These are phyloP conservation scores for Elaeidobius kamerunicus DNA, from an alignment of 2,888 invertebrate genomes.

Conservation along the genomic window DNA sequence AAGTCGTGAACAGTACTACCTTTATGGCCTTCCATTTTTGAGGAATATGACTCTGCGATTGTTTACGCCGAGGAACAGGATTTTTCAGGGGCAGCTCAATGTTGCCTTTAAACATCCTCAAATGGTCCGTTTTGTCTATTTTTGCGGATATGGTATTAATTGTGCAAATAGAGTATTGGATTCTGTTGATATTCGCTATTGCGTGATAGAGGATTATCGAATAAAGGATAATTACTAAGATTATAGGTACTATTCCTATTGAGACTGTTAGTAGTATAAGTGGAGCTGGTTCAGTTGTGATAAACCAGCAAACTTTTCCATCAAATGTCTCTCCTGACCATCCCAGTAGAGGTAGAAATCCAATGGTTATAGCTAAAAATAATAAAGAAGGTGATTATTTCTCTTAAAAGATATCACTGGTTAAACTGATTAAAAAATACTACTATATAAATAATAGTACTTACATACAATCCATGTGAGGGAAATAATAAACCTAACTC, in stretches of 20 bases:
- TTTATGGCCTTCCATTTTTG: slow-evolving; percentile 62
- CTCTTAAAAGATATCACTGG: too few relatives aligned
- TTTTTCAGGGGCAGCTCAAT: slow-evolving; percentile 18
- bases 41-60: slow-evolving; percentile 37
- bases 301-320: slow-evolving; percentile 58
- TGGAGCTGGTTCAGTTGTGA: slow-evolving; percentile 55
- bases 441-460: slow-evolving; percentile 24
- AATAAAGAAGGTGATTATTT: slow-evolving; percentile 36
- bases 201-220: slow-evolving; percentile 59
- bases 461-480: slow-evolving; percentile 59
- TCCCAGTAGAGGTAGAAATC: slow-evolving; percentile 60
- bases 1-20: slow-evolving; percentile 60
- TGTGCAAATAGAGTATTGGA: slow-evolving; percentile 36
- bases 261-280: slow-evolving; percentile 56
- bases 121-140: slow-evolving; percentile 18
- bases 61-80: slow-evolving; percentile 5
- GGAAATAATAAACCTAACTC: slow-evolving; percentile 56
- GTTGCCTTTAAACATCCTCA: slow-evolving; percentile 38
- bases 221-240: slow-evolving; percentile 53
- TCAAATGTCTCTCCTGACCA: slow-evolving; percentile 55
- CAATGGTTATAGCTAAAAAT: slow-evolving; percentile 52
- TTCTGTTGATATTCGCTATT: slow-evolving; percentile 54
- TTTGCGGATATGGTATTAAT: slow-evolving; percentile 23
- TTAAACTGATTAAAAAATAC: neutral
- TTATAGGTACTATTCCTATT: slow-evolving; percentile 55